Percentiles rank a stretch among this genome's conserved stretches.
Evolutionary conservation across 2,113 vertebrate genomes (phyloP).

Genomic region (Pimephales promelas): DNA sequence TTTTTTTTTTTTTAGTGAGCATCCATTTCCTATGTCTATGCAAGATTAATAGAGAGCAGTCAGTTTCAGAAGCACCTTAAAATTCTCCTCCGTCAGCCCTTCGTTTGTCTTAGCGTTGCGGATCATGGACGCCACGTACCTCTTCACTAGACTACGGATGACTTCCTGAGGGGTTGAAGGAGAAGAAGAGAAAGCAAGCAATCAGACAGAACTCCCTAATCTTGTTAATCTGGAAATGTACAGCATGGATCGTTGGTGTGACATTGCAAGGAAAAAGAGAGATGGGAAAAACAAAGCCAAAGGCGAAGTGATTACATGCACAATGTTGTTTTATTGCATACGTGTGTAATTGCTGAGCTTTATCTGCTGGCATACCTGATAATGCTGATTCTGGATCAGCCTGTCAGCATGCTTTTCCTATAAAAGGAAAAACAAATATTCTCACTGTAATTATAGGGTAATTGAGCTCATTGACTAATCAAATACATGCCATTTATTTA

Average conservation of each 20-base stretch:
- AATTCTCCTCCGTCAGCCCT: constrained; percentile 95
- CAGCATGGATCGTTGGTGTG: constrained; percentile 3
- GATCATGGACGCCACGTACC: constrained; percentile 96
- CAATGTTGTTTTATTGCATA: background rate
- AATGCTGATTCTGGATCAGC: constrained; percentile 94
- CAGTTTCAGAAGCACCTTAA: constrained; percentile 81
- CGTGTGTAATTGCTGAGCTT: constrained; percentile 23
- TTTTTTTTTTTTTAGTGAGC: background rate
- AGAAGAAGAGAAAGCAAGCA: constrained; percentile 15
- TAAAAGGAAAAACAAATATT: constrained; percentile 58
- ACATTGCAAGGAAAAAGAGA: background rate
- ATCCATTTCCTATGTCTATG: background rate
- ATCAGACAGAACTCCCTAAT: constrained; percentile 11
- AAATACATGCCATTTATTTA: background rate
- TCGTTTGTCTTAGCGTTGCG: constrained; percentile 95
- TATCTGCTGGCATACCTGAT: constrained; percentile 81
- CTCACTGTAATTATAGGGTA: background rate
- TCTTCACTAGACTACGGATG: constrained; percentile 92
- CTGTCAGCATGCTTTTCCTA: constrained; percentile 93
- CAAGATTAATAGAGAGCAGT: background rate
- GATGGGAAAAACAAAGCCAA: background rate
- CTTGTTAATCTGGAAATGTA: constrained; percentile 33
- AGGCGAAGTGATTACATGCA: background rate
- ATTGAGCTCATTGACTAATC: constrained; percentile 7
- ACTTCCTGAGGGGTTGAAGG: constrained; percentile 82